These are phyloP conservation scores for Actinia equina DNA, from an alignment of 64 coral and sea anemone species.

Conservation along the genomic window DNA sequence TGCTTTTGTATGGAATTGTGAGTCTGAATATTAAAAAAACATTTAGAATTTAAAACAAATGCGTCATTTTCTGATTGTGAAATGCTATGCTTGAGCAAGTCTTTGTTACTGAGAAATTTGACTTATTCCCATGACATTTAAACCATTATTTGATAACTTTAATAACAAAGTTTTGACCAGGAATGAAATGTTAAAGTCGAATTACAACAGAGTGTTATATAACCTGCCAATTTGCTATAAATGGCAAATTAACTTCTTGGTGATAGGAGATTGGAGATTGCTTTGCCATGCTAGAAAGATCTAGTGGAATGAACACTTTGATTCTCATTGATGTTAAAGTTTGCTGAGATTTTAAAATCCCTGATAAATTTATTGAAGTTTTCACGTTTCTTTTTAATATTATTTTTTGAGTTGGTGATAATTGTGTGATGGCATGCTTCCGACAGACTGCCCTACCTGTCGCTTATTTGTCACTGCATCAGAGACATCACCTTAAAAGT, in stretches of 20 bases:
- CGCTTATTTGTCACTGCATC: not conserved
- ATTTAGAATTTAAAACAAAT: not conserved
- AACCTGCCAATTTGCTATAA: not conserved
- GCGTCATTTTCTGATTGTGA: not conserved
- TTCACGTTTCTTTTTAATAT: not conserved
- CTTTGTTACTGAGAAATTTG: not conserved
- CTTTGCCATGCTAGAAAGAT: not conserved
- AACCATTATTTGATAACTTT: not conserved
- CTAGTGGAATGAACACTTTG: not conserved
- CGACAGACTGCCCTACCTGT: not conserved
- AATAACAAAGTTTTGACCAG: not conserved
- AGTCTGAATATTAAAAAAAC: not conserved
- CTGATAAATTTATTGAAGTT: not conserved
- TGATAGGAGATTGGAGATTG: not conserved
- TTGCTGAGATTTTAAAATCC: not conserved
- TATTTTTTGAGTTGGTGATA: not conserved
- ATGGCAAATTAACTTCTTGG: not conserved
- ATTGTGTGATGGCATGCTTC: not conserved
- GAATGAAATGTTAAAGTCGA: not conserved
- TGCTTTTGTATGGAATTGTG: not conserved
- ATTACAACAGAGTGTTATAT: not conserved
- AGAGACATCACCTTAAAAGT: not conserved
- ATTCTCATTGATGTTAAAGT: not conserved
- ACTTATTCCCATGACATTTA: not conserved
- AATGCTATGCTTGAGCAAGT: not conserved